These are phyloP conservation scores for Saguinus imperator DNA, from an alignment of 2,113 vertebrate species.

Conservation along the genomic window DNA sequence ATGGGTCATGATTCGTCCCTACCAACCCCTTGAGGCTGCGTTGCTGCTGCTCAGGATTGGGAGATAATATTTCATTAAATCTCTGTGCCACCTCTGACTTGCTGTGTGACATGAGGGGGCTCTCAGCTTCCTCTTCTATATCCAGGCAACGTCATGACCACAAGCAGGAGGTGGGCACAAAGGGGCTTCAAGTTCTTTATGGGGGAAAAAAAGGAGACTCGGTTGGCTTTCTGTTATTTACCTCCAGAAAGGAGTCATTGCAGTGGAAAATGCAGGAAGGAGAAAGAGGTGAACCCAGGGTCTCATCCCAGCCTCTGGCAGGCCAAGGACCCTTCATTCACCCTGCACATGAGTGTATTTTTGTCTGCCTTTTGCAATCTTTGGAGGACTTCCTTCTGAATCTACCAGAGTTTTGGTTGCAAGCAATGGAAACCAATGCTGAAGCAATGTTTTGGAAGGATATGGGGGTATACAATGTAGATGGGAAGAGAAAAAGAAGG, in stretches of 20 bases:
- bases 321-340: background rate
- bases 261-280: background rate
- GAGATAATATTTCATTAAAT: background rate
- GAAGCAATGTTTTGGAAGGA: conserved; percentile 8
- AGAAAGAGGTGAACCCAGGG: background rate
- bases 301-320: background rate
- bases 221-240: background rate
- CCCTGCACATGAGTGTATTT: background rate
- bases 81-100: background rate
- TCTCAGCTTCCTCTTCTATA: background rate
- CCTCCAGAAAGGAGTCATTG: background rate
- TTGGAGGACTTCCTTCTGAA: background rate
- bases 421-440: background rate
- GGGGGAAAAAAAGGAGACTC: too few relatives aligned
- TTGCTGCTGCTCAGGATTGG: background rate
- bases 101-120: background rate
- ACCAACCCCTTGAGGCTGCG: accelerated
- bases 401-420: background rate
- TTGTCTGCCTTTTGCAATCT: background rate
- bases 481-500: background rate
- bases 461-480: background rate
- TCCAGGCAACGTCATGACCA: accelerated
- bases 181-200: background rate
- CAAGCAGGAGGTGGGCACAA: background rate
- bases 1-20: accelerated